phyloP scores from a whole-genome alignment of 2,888 invertebrate species.

The Synergus umbraculus region DNA sequence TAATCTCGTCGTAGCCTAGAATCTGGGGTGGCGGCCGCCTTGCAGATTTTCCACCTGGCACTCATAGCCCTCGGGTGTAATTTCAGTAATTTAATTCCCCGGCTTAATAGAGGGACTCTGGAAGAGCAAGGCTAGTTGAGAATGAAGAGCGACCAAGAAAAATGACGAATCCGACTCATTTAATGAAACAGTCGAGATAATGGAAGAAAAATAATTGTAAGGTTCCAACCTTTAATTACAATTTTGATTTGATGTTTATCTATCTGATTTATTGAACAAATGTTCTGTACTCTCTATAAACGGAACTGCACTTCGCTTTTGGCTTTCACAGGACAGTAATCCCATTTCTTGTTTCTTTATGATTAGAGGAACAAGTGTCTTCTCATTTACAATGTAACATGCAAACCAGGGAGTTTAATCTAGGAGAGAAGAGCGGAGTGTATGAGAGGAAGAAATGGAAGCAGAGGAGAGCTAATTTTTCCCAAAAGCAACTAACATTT shows the following conservation, averaged over 20 bases:
- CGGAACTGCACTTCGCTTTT: not conserved
- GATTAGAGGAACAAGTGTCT: not conserved
- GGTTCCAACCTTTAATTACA: not conserved
- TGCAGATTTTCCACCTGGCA: slow-evolving; percentile 66
- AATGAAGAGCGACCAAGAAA: slow-evolving; percentile 45
- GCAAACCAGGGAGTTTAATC: slow-evolving; percentile 1
- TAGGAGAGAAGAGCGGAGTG: not conserved
- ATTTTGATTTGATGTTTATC: too few relatives aligned
- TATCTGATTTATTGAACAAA: not conserved
- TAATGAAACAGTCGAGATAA: slow-evolving; percentile 11
- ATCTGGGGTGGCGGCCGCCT: slow-evolving; percentile 55
- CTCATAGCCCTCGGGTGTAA: slow-evolving; percentile 64
- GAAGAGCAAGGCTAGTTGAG: slow-evolving; percentile 40
- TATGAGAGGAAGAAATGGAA: not conserved
- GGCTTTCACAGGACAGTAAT: not conserved
- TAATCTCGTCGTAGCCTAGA: slow-evolving; percentile 63
- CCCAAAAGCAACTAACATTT: not conserved
- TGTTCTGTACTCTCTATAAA: not conserved
- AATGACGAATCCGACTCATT: slow-evolving; percentile 23
- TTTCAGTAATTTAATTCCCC: slow-evolving; percentile 68
- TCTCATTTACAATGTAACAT: slow-evolving; percentile 9
- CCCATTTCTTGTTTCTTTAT: not conserved
- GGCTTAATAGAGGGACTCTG: slow-evolving; percentile 59
- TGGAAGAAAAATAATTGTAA: slow-evolving; percentile 13
- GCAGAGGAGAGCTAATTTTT: not conserved